Evolutionary conservation across 2,797 vertebrate species (phyloP), one percentile per base, ranked within the genome.

Genomic region (Spinibarbus caldwelli): DNA sequence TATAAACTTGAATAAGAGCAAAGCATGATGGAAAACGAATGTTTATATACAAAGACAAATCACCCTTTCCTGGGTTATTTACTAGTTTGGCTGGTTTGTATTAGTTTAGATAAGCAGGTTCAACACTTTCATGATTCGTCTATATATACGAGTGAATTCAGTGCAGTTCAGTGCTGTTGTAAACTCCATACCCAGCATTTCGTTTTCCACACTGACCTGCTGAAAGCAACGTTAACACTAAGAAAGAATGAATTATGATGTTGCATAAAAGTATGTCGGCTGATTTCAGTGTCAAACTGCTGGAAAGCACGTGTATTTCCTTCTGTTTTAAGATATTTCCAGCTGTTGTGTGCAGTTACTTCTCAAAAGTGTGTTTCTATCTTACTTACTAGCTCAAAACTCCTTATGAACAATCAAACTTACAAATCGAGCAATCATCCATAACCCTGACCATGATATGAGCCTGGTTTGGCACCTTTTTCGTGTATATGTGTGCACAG

Each of bases 401-500:
- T 29, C 19, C n/a, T 49, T 38, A 36, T 54, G 45, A 77, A 83
- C 82, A 77, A 83, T 83, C 82, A 52, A 83, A 76, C 23, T 6
- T 59, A 45, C 36, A 59, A 54, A 41, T 82, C 34, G 10, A 81
- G 49, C 79, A 54, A 81, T 81, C 80, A 72, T 82, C 17, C 45
- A 23, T 57, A 62, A 41, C 76, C n/a, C 43, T 41, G 34, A 83
- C 34, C 19, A 57, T 57, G 45, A 68, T 49, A 21, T 54, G 45
- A 77, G 34, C 21, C 57, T 82, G 80, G 57, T 52, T 66, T 12
- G 57, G 29, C 80, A 82, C 36, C 76, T 80, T 88, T 34, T 87
- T 79, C 90, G 88, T 91, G 86, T 84, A 14, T 76, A 88, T 86
- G 87, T 88, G 81, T 82, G 91, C 89, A 81, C 88, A 67, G 87